A percentile compares a stretch with the other conserved stretches of the same genome.
Conservation (phyloP, 1,140 invertebrate species). For the Dreissena rostriformis region DNA sequence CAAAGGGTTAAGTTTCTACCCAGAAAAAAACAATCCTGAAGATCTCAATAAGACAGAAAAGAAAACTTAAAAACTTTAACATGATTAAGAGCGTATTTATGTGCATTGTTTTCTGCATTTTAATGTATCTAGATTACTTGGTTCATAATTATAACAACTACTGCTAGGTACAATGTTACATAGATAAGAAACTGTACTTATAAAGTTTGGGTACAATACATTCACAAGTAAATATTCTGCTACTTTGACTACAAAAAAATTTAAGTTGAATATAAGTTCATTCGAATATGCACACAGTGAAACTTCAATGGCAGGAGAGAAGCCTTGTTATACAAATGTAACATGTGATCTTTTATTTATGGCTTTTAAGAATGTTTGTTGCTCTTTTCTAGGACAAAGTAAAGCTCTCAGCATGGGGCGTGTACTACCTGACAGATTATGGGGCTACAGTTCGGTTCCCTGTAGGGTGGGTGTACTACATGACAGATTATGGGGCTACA, state of each 20-base stretch:
- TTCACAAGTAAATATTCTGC: background rate
- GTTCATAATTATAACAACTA: background rate
- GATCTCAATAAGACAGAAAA: too few species aligned
- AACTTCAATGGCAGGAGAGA: background rate
- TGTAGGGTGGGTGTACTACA: constrained; percentile 93
- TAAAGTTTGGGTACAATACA: too few species aligned
- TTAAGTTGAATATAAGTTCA: background rate
- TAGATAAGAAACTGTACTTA: background rate
- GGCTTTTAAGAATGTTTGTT: background rate
- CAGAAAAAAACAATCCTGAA: too few species aligned
- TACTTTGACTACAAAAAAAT: background rate
- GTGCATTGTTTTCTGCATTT: too few species aligned
- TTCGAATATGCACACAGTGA: background rate
- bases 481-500: too few species aligned
- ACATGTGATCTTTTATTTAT: background rate
- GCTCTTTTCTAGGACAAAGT: constrained; percentile 82
- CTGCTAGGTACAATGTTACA: background rate
- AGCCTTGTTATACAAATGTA: background rate
- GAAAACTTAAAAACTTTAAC: too few species aligned
- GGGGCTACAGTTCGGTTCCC: constrained; percentile 95
- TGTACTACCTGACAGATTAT: constrained; percentile 94
- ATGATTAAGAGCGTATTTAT: too few species aligned
- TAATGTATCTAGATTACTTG: too few species aligned
- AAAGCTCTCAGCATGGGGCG: constrained; percentile 95
- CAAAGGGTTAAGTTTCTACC: too few species aligned